Evolutionary conservation across 2,888 invertebrate species (phyloP).

Genomic region (Rhingia campestris): DNA sequence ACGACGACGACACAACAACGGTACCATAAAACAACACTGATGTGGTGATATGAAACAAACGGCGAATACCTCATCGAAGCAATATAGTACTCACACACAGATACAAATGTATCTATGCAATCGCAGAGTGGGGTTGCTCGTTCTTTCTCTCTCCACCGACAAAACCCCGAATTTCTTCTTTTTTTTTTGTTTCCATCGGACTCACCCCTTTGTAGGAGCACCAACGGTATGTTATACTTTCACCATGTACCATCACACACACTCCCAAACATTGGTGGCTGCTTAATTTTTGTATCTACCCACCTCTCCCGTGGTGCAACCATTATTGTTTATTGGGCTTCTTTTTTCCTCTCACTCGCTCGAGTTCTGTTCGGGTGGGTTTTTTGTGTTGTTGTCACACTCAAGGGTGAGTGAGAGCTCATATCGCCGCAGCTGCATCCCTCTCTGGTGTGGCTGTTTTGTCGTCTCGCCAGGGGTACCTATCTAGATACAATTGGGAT

Average conservation of each 20-base stretch:
- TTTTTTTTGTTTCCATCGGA: constrained; percentile 6
- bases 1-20: neutral
- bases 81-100: constrained; percentile 29
- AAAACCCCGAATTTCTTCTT: neutral
- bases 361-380: neutral
- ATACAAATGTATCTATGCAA: constrained; percentile 71
- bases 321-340: constrained; percentile 57
- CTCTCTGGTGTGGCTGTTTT: neutral
- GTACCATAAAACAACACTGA: constrained; percentile 43
- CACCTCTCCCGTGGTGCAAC: constrained; percentile 65
- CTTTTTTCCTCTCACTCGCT: constrained; percentile 49
- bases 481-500: constrained; percentile 51
- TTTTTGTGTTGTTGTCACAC: neutral
- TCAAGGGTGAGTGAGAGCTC: neutral
- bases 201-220: constrained; percentile 47
- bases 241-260: constrained; percentile 28
- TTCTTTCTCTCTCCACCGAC: neutral
- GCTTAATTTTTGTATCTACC: constrained; percentile 52
- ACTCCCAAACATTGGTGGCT: constrained; percentile 19
- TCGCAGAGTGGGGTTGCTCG: constrained; percentile 21
- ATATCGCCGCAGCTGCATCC: neutral
- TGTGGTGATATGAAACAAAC: constrained; percentile 57
- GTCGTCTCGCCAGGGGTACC: neutral
- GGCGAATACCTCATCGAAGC: constrained; percentile 56
- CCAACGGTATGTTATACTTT: neutral